Conservation (phyloP, 2,797 vertebrate species). For the Petrocephalus sullivani region DNA sequence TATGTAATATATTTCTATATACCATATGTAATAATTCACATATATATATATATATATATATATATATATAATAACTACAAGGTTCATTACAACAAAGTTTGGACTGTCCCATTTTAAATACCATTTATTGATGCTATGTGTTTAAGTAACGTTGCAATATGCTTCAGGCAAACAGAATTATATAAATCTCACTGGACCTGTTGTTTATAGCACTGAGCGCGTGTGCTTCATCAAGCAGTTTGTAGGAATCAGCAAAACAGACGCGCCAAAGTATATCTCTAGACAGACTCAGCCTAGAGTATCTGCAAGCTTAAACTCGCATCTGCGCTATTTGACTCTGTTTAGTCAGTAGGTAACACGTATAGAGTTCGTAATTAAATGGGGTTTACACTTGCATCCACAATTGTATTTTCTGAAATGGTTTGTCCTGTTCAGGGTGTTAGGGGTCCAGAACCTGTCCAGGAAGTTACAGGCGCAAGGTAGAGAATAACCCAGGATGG, state of each 20-base stretch:
- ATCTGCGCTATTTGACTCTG: background rate
- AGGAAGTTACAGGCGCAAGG: background rate
- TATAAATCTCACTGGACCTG: background rate
- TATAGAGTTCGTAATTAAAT: background rate
- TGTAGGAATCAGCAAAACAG: background rate
- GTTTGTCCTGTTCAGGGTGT: background rate
- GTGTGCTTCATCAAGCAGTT: background rate
- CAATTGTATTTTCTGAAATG: background rate
- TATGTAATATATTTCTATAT: background rate
- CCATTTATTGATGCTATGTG: background rate
- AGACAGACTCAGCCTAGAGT: background rate
- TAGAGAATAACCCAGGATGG: background rate
- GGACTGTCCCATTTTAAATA: constrained; percentile 6
- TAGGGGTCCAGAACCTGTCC: background rate
- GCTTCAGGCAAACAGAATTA: background rate
- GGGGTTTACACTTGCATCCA: background rate
- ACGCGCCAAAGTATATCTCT: background rate
- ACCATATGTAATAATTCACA: background rate
- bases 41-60: background rate
- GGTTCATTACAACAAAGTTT: constrained; percentile 7
- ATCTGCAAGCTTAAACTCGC: background rate
- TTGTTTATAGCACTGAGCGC: background rate
- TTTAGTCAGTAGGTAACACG: background rate
- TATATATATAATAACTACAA: background rate
- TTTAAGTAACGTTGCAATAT: background rate